Base-by-base conservation (phyloP, 2,113 vertebrate species). In the Grallaria varia region DNA sequence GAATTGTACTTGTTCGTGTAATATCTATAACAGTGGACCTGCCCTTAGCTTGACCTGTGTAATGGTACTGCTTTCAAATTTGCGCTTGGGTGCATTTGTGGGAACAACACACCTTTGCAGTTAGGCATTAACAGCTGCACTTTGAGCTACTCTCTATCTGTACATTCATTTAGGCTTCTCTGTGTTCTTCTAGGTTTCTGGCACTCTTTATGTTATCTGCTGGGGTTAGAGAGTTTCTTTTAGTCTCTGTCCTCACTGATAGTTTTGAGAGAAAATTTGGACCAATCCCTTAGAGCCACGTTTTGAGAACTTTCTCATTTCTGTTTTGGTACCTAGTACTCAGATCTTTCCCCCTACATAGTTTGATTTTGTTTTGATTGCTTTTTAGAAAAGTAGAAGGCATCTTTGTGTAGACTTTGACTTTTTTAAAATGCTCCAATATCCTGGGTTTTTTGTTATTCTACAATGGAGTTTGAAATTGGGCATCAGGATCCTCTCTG, bases 111-210 rank as follows among this genome's bases (percentile, higher is more conserved):
- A 62, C 71, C 67, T 88, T 69, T 80, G 55, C 90, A 90, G 82
- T 94, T 93, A 93, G 94, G 84, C 85, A 90, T 90, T 92, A 94
- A 93, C 72, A 74, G 69, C 82, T 93, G 66, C 42, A 72, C 69
- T 90, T 82, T 3, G 53, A 87, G 44, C 89, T 89, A 10, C 33
- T 64, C 77, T 69, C 74, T 31, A 6, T 63, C 55, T 81, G 37
- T 74, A 59, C 8, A 2, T 69, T 88, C 49, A 25, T 68, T 82
- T 64, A 67, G 21, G 27, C 44, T 52, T 77, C 5, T 50, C 24
- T 53, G 58, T 52, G 23, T 73, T 94, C 52, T 59, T 66, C 56
- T 60, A 16, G 25, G 15, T 12, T 93, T 49, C 45, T 84, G 79
- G 8, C 12, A 12, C 33, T 84, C 23, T 58, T 8, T 31, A 17